Percentiles rank a stretch among this genome's conserved stretches.
These are phyloP conservation scores for Phalacrocorax pelagicus DNA, from an alignment of 2,113 vertebrate species.

Conservation along the genomic window DNA sequence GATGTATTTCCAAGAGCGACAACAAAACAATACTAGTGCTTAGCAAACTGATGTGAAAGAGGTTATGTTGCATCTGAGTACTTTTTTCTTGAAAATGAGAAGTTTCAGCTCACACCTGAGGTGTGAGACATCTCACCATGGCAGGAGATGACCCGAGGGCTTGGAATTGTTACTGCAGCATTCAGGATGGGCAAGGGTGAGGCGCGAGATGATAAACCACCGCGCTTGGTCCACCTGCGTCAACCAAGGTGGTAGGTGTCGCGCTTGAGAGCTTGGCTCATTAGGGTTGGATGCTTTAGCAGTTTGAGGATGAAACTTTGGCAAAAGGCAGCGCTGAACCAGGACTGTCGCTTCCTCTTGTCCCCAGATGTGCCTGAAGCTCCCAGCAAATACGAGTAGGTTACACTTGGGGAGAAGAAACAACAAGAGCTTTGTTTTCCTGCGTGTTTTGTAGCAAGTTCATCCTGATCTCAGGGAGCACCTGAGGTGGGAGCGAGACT, in stretches of 20 bases:
- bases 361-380: neutral
- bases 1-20: neutral
- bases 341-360: neutral
- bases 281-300: accelerated
- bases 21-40: neutral
- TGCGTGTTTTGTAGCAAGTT: neutral
- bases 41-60: neutral
- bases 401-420: neutral
- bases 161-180: neutral
- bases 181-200: neutral
- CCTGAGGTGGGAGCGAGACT: neutral
- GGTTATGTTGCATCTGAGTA: accelerated
- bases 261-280: neutral
- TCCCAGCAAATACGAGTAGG: neutral
- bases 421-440: neutral
- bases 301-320: accelerated
- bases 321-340: neutral
- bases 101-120: neutral
- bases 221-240: accelerated
- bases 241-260: neutral
- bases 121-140: neutral
- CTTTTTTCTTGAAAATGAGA: neutral
- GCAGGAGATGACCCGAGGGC: neutral
- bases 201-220: neutral
- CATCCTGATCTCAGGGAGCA: neutral